Percentiles rank a stretch among this genome's conserved stretches.
Evolutionary conservation across 2,113 vertebrate genomes (phyloP).

Genomic region (Ia io): DNA sequence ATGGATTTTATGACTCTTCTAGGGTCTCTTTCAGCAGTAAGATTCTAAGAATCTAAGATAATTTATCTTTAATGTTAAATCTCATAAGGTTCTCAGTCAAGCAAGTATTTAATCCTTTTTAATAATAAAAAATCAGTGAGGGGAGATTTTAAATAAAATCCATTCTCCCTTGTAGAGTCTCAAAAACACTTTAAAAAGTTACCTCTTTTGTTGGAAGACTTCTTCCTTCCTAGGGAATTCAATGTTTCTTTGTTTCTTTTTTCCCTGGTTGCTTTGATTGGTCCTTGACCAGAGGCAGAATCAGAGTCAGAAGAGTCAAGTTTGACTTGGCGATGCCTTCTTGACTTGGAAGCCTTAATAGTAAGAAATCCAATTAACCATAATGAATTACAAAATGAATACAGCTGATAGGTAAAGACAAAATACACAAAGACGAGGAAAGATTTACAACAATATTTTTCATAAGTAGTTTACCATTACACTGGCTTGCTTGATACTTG

Average conservation of each 20-base stretch:
- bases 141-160: neutral
- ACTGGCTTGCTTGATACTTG: neutral
- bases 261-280: conserved; percentile 26
- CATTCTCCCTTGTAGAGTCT: neutral
- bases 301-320: conserved; percentile 77
- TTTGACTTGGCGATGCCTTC: conserved; percentile 90
- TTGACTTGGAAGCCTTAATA: conserved; percentile 86
- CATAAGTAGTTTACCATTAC: neutral
- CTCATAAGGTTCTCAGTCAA: neutral
- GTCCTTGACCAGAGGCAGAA: conserved; percentile 27
- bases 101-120: neutral
- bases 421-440: neutral
- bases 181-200: conserved; percentile 27
- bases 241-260: conserved; percentile 15
- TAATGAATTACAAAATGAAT: conserved; percentile 12
- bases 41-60: conserved; percentile 9
- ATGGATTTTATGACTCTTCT: neutral
- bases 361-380: conserved; percentile 45
- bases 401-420: neutral
- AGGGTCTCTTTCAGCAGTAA: neutral
- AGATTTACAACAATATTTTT: neutral
- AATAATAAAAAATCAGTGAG: neutral
- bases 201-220: conserved; percentile 76
- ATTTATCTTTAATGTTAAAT: conserved; percentile 26
- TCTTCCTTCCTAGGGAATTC: conserved; percentile 64